Percentiles rank a stretch among this genome's conserved stretches.
phyloP scores from a whole-genome alignment of 2,113 vertebrate genomes.

The Channa argus region DNA sequence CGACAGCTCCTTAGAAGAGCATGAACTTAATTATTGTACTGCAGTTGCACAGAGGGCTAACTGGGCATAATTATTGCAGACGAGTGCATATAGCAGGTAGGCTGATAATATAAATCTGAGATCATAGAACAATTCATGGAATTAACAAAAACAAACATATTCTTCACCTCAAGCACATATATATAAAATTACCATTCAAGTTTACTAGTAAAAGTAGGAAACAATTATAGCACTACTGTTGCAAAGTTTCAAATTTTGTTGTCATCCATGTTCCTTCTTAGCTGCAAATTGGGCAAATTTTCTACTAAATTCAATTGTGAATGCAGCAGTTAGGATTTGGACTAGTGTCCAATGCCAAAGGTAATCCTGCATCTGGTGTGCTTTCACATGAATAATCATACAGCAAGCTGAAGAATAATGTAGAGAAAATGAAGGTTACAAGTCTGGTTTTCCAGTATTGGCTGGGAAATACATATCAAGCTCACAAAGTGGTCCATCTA shows the following conservation, averaged over 20 bases:
- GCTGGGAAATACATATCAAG: background rate
- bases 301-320: constrained; percentile 11
- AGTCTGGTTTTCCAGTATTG: background rate
- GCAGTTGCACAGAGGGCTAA: constrained; percentile 24
- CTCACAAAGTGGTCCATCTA: constrained; percentile 1
- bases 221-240: background rate
- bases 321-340: constrained; percentile 17
- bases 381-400: background rate
- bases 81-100: background rate
- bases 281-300: background rate
- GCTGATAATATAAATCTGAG: background rate
- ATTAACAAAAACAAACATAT: too few species aligned
- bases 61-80: constrained; percentile 21
- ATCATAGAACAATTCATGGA: background rate
- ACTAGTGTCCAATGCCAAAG: constrained; percentile 34
- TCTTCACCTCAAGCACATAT: background rate
- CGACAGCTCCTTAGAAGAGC: too few species aligned
- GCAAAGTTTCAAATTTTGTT: constrained; percentile 1
- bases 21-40: background rate
- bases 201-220: background rate
- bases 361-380: constrained; percentile 33
- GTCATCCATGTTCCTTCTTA: background rate
- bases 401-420: too few species aligned
- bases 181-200: background rate
- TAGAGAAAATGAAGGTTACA: too few species aligned